Base-by-base conservation (phyloP, 37 sponge, comb jelly and placozoan species). In the Agelas oroides region DNA sequence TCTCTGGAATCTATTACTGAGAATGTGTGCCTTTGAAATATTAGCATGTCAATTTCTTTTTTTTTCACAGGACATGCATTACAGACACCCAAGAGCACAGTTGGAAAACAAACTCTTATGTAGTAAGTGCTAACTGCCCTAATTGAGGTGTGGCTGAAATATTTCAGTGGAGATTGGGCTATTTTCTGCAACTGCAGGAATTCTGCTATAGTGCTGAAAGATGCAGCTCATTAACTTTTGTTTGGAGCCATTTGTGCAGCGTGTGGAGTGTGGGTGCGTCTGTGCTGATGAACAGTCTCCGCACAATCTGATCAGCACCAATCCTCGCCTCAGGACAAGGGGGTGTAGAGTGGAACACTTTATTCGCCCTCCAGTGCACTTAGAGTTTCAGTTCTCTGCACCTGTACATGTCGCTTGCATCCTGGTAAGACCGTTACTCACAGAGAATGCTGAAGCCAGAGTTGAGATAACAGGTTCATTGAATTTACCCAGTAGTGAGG, bases 341-440 rank as follows among this genome's bases (percentile, higher is more conserved):
- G 95, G 95, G 0, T 89, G 89, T 65, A 78, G 73, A 40, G 75
- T 84, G 52, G 95, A 92, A 57, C 94, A 81, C 33, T 95, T 89
- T 54, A 59, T 95, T 23, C 46, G 85, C 0, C 87, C 95, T 5
- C 95, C 95, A 17, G 75, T 95, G 23, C n/a, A 53, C n/a, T 5
- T 95, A 16, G 40, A 60, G 2, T 5, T 92, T 11, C 23, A 78
- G 14, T 73, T 92, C 32, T 27, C 31, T 2, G 60, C 67, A 28
- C 88, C 88, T 1, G 55, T 94, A 11, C 12, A 56, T n/a, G 34
- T 89, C 2, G 60, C 77, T 8, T 62, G 59, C 40, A 52, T 89
- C 20, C 35, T 89, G 17, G 27, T 89, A 2, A 32, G 30, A 5
- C 71, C 78, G 17, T 56, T 35, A n/a, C 60, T 89, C 39, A 57